These are phyloP conservation scores for Cerceris rybyensis DNA, from an alignment of 2,888 invertebrate genomes.

Conservation along the genomic window DNA sequence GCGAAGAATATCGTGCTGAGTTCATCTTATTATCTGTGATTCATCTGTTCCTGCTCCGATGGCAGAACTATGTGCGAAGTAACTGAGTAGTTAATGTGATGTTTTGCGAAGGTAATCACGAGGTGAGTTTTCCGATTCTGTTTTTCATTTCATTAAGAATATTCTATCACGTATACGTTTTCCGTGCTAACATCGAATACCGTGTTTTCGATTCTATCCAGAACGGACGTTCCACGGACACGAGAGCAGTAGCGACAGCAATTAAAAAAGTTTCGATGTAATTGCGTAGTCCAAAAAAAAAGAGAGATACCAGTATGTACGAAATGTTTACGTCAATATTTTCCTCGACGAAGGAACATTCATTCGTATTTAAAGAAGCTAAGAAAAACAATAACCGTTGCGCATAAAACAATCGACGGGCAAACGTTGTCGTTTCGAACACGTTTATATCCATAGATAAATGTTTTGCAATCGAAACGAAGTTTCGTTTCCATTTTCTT, in stretches of 20 bases:
- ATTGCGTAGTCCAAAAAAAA: conserved; percentile 10
- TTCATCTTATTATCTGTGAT: conserved; percentile 67
- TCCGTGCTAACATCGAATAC: conserved; percentile 26
- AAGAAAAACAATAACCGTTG: conserved; percentile 18
- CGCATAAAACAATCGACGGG: conserved; percentile 35
- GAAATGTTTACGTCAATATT: conserved; percentile 5
- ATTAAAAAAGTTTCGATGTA: conserved; percentile 22
- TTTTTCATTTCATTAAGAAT: conserved; percentile 16
- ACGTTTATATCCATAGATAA: conserved; percentile 33
- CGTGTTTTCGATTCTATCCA: conserved; percentile 21
- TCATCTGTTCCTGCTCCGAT: conserved; percentile 62
- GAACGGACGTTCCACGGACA: conserved; percentile 30
- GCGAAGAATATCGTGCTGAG: conserved; percentile 62
- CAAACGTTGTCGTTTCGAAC: conserved; percentile 42
- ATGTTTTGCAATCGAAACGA: conserved; percentile 30
- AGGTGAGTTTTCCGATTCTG: conserved; percentile 71
- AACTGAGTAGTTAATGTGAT: conserved; percentile 78
- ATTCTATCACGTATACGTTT: conserved; percentile 23
- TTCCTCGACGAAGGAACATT: neutral
- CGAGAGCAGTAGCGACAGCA: conserved; percentile 14
- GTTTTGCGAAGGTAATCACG: conserved; percentile 79
- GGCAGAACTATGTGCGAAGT: conserved; percentile 76
- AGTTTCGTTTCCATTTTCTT: conserved; percentile 19
- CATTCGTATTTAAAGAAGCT: neutral
- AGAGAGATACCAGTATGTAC: neutral